Base-by-base conservation (phyloP, 37 sponge, comb jelly and placozoan genomes). In the Mnemiopsis leidyi region DNA sequence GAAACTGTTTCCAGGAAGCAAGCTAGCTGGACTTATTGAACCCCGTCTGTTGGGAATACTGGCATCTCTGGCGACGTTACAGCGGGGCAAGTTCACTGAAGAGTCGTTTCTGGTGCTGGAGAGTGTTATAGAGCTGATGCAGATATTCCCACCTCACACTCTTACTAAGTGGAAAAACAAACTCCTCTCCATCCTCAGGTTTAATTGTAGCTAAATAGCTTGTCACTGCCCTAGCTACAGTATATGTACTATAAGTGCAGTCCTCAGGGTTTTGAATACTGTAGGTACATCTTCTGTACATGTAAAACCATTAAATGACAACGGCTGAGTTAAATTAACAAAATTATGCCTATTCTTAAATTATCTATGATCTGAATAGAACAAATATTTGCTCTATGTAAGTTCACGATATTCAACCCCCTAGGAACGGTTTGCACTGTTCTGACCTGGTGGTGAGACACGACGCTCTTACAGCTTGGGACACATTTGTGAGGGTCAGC, bases 141-240 rank as follows among this genome's bases (percentile, higher is more conserved):
- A 40, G 90, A 40, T 39, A 38, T 38, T 85, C 29, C 79, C 79
- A 21, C 79, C 79, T 0, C 39, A 13, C 21, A 40, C 61, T 13
- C 20, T 38, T 28, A 37, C 38, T 29, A 38, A 40, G 61, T 85
- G 90, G 90, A 85, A 85, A 39, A 85, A 85, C 90, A 85, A 85
- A 37, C 36, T 85, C 61, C 23, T 85, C 26, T 85, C 90, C 25
- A 85, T 85, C 2, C 90, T 85, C 28, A 85, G 90, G 90, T 85
- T 21, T 13, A 18, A 48, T n/a, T n/a, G n/a, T n/a, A n/a, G n/a
- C n/a, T n/a, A n/a, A n/a, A n/a, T n/a, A n/a, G n/a, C n/a, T n/a
- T n/a, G n/a, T n/a, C n/a, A n/a, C n/a, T n/a, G n/a, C n/a, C n/a
- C n/a, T n/a, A n/a, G n/a, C n/a, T n/a, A n/a, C n/a, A n/a, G n/a